Percentiles rank a stretch among this genome's conserved stretches.
These are phyloP conservation scores for Spongia lamella DNA, from an alignment of 37 sponge, comb jelly and placozoan species.

Conservation along the genomic window DNA sequence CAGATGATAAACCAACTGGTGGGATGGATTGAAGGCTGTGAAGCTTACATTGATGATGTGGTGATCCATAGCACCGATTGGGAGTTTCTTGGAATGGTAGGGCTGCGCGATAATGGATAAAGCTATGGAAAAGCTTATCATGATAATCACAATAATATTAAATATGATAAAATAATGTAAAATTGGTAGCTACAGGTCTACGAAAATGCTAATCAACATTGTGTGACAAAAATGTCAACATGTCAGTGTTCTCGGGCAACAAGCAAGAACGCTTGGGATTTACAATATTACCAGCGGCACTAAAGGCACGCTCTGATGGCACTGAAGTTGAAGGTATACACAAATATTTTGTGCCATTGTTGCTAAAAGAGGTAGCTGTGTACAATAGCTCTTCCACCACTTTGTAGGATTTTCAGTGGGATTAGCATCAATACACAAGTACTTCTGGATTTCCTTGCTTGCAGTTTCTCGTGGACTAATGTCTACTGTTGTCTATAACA, in stretches of 20 bases:
- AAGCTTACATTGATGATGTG: slow-evolving; percentile 4
- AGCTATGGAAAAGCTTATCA: too few relatives aligned
- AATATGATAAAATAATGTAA: too few relatives aligned
- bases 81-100: too few relatives aligned
- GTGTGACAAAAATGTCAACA: background rate
- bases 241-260: background rate
- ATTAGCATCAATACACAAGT: too few relatives aligned
- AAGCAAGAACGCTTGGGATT: background rate
- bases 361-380: background rate
- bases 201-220: background rate
- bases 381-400: slow-evolving; percentile 10
- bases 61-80: slow-evolving; percentile 1
- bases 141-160: too few relatives aligned
- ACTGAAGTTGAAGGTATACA: slow-evolving; percentile 5
- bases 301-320: slow-evolving; percentile 10
- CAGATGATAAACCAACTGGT: too few relatives aligned
- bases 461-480: too few relatives aligned
- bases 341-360: background rate
- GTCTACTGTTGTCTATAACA: too few relatives aligned
- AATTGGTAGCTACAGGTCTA: too few relatives aligned
- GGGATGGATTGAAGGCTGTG: too few relatives aligned
- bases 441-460: too few relatives aligned
- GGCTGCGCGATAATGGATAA: too few relatives aligned
- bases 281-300: background rate
- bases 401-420: background rate